Evolutionary conservation across 2,797 vertebrate species (phyloP), one percentile per base, ranked within the genome.

Genomic region (Sebastes taczanowskii): DNA sequence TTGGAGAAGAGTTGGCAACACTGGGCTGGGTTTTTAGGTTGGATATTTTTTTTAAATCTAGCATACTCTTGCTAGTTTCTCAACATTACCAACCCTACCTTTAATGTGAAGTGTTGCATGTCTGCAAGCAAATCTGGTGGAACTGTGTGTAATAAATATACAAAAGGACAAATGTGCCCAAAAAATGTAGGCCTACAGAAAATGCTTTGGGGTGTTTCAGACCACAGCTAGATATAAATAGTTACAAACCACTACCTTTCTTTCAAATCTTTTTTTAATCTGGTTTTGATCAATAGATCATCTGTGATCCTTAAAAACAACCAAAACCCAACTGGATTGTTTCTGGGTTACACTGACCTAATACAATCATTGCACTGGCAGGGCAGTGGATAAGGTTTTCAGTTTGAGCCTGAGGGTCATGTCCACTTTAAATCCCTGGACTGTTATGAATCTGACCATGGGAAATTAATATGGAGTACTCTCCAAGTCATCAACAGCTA

Each of bases 281-380:
- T 30, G n/a, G 32, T 70, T 62, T 22, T 11, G 38, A 42, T 49
- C 20, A 25, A 20, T 14, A 46, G 27, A 27, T 42, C 29, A 71
- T 6, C 38, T 71, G 18, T 18, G 7, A 32, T 66, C 25, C 22
- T 27, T 35, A 49, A 80, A 84, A 82, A 56, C 59, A 87, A 46
- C 29, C 34, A 66, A 78, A 87, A 87, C 74, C 77, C 46, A 62
- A 6, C 22, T 66, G 66, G 56, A 62, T 65, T 86, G 63, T 81
- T 65, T 68, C 16, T 30, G 59, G 34, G 42, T 78, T 34, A 52
- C 22, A 25, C 16, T 78, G 64, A 55, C 18, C n/a, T 71, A 77
- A 82, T 73, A 18, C 13, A 52, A 84, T 86, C 42, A 82, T 68
- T 20, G 2, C 18, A 72, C 23, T 82, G 74, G 73, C 80, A 74